Percentiles rank a stretch among this genome's conserved stretches.
Conservation (phyloP, 2,888 invertebrate genomes). For the Rhodophaea formosa region DNA sequence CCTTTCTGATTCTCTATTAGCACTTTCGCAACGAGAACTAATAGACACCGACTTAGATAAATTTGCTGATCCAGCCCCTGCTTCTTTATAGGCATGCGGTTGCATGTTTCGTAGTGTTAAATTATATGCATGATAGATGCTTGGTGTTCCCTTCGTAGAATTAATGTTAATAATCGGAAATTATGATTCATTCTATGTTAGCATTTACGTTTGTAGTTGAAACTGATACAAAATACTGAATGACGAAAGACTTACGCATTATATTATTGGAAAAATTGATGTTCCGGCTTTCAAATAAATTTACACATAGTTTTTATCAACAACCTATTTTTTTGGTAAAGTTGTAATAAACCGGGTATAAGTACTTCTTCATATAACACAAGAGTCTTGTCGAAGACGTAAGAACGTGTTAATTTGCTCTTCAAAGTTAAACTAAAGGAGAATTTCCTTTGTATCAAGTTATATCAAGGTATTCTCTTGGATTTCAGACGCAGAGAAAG, state of each 20-base stretch:
- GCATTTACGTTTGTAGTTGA: slow-evolving; percentile 9
- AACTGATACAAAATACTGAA: background rate
- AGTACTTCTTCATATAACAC: background rate
- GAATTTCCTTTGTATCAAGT: background rate
- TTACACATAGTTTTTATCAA: background rate
- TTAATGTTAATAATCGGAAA: slow-evolving; percentile 6
- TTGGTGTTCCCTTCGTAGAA: background rate
- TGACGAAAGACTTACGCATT: background rate
- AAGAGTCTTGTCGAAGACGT: background rate
- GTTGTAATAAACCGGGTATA: background rate
- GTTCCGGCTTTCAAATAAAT: background rate
- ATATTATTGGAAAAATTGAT: background rate
- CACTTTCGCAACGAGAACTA: slow-evolving; percentile 42
- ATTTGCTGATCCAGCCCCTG: slow-evolving; percentile 21
- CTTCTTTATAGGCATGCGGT: slow-evolving; percentile 41
- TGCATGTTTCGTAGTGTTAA: slow-evolving; percentile 33
- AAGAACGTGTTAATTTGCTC: slow-evolving; percentile 7
- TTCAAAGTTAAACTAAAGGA: slow-evolving; percentile 6
- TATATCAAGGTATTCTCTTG: background rate
- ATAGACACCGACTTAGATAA: slow-evolving; percentile 34
- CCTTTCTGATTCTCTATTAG: slow-evolving; percentile 50
- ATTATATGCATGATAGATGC: slow-evolving; percentile 22
- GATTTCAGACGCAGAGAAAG: background rate
- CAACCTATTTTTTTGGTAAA: background rate
- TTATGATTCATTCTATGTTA: background rate